Conservation (phyloP, 2,888 invertebrate species). For the Cerastis rubricosa region DNA sequence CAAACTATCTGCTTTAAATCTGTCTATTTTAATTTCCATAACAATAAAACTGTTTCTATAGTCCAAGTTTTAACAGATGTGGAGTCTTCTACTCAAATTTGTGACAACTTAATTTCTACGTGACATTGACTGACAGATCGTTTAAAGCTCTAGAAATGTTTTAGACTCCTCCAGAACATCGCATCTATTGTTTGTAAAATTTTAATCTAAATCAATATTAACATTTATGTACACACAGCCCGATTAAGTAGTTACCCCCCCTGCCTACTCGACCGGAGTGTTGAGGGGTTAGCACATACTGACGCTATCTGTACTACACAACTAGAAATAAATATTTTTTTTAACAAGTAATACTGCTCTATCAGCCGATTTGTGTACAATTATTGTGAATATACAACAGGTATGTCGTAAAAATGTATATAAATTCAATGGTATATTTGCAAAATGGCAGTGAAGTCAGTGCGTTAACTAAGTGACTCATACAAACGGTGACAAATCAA, state of each 20-base stretch:
- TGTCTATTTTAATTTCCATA: not conserved
- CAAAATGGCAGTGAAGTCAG: conserved; percentile 59
- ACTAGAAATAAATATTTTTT: conserved; percentile 57
- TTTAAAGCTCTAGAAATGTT: conserved; percentile 35
- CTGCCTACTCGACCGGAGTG: no score
- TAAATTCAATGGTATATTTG: conserved; percentile 34
- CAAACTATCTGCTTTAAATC: not conserved
- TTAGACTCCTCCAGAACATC: conserved; percentile 30
- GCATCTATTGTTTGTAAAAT: conserved; percentile 40
- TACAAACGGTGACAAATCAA: not conserved
- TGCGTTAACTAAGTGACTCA: conserved; percentile 37
- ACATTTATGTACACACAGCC: conserved; percentile 56
- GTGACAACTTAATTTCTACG: conserved; percentile 33
- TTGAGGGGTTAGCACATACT: no score
- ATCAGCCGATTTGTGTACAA: conserved; percentile 55
- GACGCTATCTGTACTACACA: no score
- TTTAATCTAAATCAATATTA: conserved; percentile 60
- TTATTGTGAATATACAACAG: conserved; percentile 41
- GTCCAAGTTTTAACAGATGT: not conserved
- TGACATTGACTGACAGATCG: conserved; percentile 18
- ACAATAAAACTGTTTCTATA: conserved; percentile 8
- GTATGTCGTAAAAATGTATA: conserved; percentile 47
- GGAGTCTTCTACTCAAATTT: not conserved
- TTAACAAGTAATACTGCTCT: conserved; percentile 61
- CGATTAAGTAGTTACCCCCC: no score